phyloP scores from a whole-genome alignment of 2,113 vertebrate genomes.

The Xenopus borealis region DNA sequence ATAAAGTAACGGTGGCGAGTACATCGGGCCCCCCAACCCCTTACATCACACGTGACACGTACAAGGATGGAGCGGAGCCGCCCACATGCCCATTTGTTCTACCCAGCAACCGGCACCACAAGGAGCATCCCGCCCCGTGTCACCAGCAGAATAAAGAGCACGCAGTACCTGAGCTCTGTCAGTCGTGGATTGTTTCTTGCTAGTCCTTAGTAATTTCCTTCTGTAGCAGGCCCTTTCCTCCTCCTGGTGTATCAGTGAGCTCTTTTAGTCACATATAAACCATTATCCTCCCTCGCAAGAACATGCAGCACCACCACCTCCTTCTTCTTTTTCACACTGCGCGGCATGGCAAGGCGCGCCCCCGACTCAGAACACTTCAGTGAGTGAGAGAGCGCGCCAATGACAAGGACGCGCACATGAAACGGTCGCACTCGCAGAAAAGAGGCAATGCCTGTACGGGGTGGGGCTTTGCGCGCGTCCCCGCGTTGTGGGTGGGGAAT shows the following conservation, averaged over 20 bases:
- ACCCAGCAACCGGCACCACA: background rate
- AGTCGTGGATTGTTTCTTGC: background rate
- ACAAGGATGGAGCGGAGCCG: too few species aligned
- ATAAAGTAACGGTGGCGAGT: background rate
- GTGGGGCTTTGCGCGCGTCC: background rate
- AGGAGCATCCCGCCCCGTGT: too few species aligned
- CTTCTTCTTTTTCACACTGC: slow-evolving; percentile 24
- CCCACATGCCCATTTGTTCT: background rate
- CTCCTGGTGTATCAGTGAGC: background rate
- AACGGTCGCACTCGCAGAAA: background rate
- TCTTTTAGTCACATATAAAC: background rate
- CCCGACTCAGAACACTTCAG: background rate
- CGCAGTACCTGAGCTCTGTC: background rate
- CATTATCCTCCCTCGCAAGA: background rate
- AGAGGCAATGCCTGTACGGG: background rate
- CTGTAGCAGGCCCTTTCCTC: too few species aligned
- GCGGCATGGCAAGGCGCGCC: slow-evolving; percentile 35
- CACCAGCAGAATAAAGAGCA: background rate
- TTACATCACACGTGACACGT: too few species aligned
- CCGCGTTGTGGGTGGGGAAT: background rate
- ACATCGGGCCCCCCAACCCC: background rate
- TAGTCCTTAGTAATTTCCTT: too few species aligned
- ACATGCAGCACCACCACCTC: background rate
- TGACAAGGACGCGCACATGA: background rate
- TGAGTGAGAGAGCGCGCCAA: too few species aligned